phyloP scores from a whole-genome alignment of 2,113 vertebrate species.

The Delphinus delphis region DNA sequence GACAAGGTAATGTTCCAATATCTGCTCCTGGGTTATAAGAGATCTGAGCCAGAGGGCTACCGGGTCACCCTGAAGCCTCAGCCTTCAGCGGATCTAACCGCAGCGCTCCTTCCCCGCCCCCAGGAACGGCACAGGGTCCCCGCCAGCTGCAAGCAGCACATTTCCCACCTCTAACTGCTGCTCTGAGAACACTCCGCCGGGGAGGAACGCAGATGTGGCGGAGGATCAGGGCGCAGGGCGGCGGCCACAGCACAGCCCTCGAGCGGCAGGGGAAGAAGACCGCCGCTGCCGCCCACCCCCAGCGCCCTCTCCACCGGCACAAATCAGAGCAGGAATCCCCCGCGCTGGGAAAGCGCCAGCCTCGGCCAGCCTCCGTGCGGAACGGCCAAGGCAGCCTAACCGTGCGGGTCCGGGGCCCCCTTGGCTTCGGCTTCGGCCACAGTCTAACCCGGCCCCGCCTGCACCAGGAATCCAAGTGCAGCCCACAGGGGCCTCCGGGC shows the following conservation, averaged over 20 bases:
- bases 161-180: no score
- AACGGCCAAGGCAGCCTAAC: neutral
- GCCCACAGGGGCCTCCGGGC: neutral
- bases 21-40: neutral
- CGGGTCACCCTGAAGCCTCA: neutral
- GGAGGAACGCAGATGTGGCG: neutral
- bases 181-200: neutral
- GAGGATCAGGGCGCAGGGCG: neutral
- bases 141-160: neutral
- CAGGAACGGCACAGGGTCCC: neutral
- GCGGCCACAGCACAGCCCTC: neutral
- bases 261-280: neutral
- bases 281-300: neutral
- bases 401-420: rapidly evolving
- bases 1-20: no score
- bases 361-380: neutral
- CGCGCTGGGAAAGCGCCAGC: neutral
- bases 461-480: neutral
- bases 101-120: neutral
- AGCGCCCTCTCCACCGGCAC: neutral
- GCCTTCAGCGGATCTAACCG: neutral
- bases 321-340: neutral
- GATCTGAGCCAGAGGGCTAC: neutral
- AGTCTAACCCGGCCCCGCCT: neutral
- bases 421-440: no score